Percentiles rank a stretch among this genome's conserved stretches.
Conservation (phyloP, 1,140 invertebrate genomes). For the Oryzaephilus surinamensis region DNA sequence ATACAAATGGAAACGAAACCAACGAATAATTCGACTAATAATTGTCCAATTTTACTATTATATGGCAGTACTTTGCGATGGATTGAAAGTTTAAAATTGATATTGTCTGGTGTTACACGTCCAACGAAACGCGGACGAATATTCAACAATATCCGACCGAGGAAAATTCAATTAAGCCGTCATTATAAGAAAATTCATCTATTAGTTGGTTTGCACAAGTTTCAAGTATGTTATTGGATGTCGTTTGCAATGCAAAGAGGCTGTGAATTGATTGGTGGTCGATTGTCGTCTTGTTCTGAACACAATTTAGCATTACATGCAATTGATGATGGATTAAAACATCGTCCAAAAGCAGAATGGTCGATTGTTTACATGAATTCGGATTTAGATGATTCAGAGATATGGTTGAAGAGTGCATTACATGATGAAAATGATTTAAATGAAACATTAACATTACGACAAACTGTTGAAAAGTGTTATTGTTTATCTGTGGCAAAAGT, state of each 20-base stretch:
- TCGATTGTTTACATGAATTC: slow-evolving; percentile 87
- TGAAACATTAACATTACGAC: slow-evolving; percentile 40
- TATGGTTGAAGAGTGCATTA: slow-evolving; percentile 78
- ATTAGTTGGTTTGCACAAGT: slow-evolving; percentile 75
- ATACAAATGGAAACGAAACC: slow-evolving; percentile 82
- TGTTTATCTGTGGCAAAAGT: slow-evolving; percentile 75
- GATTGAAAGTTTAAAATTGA: slow-evolving; percentile 93
- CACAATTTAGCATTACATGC: slow-evolving; percentile 67
- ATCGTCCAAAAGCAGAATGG: slow-evolving; percentile 82
- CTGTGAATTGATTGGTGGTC: slow-evolving; percentile 79
- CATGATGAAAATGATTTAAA: slow-evolving; percentile 44
- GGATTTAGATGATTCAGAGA: slow-evolving; percentile 80
- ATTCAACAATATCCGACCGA: slow-evolving; percentile 72
- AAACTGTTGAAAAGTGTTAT: slow-evolving; percentile 77
- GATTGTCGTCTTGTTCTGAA: slow-evolving; percentile 77
- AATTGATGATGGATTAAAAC: slow-evolving; percentile 72
- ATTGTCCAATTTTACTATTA: slow-evolving; percentile 67
- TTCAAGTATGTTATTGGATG: slow-evolving; percentile 97
- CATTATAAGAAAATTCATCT: slow-evolving; percentile 86
- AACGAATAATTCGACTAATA: slow-evolving; percentile 45
- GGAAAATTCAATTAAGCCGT: slow-evolving; percentile 83
- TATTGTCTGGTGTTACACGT: slow-evolving; percentile 88
- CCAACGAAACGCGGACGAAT: slow-evolving; percentile 82
- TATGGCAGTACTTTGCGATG: slow-evolving; percentile 89
- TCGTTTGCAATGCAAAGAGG: slow-evolving; percentile 94